These are phyloP conservation scores for Yponomeuta evonymella DNA, from an alignment of 2,888 invertebrate genomes.

Conservation along the genomic window DNA sequence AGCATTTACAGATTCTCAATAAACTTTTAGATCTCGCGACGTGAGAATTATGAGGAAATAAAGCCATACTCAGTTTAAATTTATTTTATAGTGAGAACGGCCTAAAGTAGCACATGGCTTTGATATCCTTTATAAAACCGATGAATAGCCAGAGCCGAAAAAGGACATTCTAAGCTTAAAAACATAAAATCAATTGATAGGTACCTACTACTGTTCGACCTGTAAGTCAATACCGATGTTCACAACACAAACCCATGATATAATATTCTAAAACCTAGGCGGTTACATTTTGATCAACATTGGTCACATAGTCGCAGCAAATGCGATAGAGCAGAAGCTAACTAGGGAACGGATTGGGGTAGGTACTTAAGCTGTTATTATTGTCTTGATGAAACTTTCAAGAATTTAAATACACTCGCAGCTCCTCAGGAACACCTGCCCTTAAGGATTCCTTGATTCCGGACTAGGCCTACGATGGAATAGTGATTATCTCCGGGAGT, in stretches of 20 bases:
- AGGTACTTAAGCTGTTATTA: no score
- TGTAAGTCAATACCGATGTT: not conserved
- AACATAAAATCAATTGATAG: not conserved
- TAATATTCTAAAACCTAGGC: slow-evolving; percentile 7
- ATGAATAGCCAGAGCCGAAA: not conserved
- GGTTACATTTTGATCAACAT: slow-evolving; percentile 10
- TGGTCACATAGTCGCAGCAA: not conserved
- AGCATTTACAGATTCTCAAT: not conserved
- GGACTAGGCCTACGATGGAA: no score
- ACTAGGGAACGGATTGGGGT: no score
- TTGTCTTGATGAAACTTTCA: no score
- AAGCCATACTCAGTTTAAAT: not conserved
- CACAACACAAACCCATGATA: slow-evolving; percentile 6
- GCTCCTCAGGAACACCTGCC: no score
- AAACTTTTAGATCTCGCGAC: slow-evolving; percentile 2
- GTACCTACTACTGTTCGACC: not conserved
- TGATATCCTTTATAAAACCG: not conserved
- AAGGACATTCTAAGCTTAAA: not conserved
- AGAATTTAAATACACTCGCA: no score
- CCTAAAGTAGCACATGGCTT: not conserved
- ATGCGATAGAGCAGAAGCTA: slow-evolving; percentile 1
- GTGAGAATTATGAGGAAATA: not conserved
- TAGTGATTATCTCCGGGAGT: no score
- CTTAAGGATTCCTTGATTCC: no score
- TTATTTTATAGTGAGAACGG: not conserved